phyloP scores from a whole-genome alignment of 2,797 vertebrate genomes.

The Setipinna tenuifilis region DNA sequence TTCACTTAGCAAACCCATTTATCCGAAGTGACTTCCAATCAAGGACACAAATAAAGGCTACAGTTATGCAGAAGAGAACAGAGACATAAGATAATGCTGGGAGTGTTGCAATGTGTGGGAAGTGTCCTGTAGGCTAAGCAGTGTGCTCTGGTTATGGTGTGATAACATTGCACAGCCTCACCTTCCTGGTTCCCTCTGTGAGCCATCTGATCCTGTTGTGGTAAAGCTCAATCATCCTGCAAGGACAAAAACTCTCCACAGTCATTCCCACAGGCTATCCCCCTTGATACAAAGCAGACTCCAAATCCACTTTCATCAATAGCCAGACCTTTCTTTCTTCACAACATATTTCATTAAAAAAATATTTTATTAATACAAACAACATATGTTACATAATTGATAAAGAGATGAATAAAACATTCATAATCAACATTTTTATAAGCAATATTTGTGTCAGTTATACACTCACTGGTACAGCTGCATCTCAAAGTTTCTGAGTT shows the following conservation, averaged over 20 bases:
- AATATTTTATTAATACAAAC: too few relatives aligned
- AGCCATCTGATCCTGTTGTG: slow-evolving; percentile 77
- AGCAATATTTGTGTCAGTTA: not conserved
- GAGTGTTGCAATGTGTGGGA: not conserved
- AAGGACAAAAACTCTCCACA: slow-evolving; percentile 24
- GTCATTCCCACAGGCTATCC: not conserved
- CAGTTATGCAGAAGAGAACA: too few relatives aligned
- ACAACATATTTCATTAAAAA: too few relatives aligned
- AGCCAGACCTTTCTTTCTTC: too few relatives aligned
- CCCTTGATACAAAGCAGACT: not conserved
- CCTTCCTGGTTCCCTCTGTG: slow-evolving; percentile 78
- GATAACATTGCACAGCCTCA: slow-evolving; percentile 52
- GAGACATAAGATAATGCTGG: not conserved
- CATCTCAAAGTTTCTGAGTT: slow-evolving; percentile 66
- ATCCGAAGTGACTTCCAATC: too few relatives aligned
- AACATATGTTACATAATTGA: too few relatives aligned
- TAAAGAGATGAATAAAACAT: too few relatives aligned
- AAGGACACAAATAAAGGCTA: too few relatives aligned
- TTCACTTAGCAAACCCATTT: too few relatives aligned
- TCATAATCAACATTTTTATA: not conserved
- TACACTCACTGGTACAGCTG: slow-evolving; percentile 73
- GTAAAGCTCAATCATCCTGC: slow-evolving; percentile 61
- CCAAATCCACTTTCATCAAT: not conserved
- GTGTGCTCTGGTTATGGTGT: not conserved
- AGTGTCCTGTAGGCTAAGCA: not conserved